phyloP scores from a whole-genome alignment of 2,888 invertebrate species.

The Coelinius sp. region DNA sequence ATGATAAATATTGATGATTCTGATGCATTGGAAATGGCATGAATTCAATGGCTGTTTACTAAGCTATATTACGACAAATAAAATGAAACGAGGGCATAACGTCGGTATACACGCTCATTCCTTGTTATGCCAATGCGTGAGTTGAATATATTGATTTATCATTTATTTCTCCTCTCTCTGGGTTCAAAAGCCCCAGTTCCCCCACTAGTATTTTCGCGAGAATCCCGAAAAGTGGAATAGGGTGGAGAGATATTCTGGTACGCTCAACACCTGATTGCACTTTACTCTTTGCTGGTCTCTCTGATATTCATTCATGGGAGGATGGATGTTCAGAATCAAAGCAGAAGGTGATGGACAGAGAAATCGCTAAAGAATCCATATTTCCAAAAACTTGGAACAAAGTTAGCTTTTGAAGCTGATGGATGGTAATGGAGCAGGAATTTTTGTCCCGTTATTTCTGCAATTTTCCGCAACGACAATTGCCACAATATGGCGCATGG shows the following conservation, averaged over 20 bases:
- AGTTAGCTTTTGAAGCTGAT: not conserved
- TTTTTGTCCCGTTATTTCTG: not conserved
- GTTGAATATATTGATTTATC: constrained; percentile 66
- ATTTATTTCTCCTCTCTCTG: constrained; percentile 25
- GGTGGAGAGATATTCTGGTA: constrained; percentile 7
- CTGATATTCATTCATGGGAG: not conserved
- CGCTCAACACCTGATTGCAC: constrained; percentile 38
- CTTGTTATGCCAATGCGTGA: constrained; percentile 63
- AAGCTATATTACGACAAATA: not conserved
- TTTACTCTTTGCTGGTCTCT: constrained; percentile 23
- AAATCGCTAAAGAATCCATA: not conserved
- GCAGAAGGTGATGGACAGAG: not conserved
- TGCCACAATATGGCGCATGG: not conserved
- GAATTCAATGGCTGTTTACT: not conserved
- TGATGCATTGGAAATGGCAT: not conserved
- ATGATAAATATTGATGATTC: constrained; percentile 21
- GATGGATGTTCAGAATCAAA: not conserved
- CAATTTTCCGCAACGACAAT: not conserved
- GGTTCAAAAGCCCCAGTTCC: constrained; percentile 27
- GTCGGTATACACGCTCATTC: constrained; percentile 51
- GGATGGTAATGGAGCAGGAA: not conserved
- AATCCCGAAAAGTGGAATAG: constrained; percentile 35
- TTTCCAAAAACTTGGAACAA: not conserved
- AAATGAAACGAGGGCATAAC: constrained; percentile 44
- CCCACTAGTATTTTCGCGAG: constrained; percentile 40